These are phyloP conservation scores for Penelope pileata DNA, from an alignment of 2,113 vertebrate species.

Conservation along the genomic window DNA sequence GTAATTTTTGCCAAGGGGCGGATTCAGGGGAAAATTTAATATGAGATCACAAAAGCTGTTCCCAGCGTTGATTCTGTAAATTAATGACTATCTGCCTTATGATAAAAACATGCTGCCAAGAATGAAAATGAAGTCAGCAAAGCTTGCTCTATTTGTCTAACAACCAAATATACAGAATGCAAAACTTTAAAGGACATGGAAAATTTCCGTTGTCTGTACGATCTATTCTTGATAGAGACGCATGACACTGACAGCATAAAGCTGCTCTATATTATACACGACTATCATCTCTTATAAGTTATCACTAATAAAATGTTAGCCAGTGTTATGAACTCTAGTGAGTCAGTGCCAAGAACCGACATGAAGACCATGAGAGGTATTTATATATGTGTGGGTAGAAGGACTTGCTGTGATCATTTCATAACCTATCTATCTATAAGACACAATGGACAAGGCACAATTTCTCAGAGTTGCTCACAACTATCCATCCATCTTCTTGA, in stretches of 20 bases:
- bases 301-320: constrained; percentile 1
- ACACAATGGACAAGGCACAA: neutral
- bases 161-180: constrained; percentile 84
- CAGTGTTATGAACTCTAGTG: neutral
- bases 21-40: constrained; percentile 94
- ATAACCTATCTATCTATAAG: neutral
- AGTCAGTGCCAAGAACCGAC: neutral
- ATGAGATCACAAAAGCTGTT: constrained; percentile 98
- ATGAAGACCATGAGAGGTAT: constrained; percentile 1
- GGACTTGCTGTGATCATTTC: neutral
- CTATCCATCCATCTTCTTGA: neutral
- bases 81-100: constrained; percentile 95
- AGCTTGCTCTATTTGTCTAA: constrained; percentile 87
- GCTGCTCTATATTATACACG: neutral
- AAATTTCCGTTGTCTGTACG: constrained; percentile 78
- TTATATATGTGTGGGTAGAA: neutral
- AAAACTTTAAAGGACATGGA: constrained; percentile 82
- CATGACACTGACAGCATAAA: constrained; percentile 59
- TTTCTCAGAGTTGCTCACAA: constrained; percentile 14
- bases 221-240: constrained; percentile 74
- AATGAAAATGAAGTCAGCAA: constrained; percentile 88
- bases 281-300: constrained; percentile 12
- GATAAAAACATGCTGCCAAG: constrained; percentile 90
- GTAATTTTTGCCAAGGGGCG: constrained; percentile 97
- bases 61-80: constrained; percentile 94